Conservation (phyloP, 2,888 invertebrate species). For the Himalopsyche tibetana region DNA sequence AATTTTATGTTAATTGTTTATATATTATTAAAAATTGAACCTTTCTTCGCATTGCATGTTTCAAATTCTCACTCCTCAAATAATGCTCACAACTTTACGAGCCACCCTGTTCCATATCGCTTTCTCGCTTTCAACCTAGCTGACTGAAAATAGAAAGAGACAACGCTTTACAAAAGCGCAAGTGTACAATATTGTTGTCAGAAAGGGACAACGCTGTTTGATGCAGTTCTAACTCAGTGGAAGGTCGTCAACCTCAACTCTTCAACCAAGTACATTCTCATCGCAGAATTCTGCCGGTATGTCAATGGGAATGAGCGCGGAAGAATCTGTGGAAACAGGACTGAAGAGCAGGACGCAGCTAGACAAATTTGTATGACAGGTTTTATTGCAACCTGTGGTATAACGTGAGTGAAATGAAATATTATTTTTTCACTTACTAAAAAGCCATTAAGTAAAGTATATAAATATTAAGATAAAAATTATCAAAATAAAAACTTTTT, state of each 20-base stretch:
- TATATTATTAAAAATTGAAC: not conserved
- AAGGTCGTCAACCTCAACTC: conserved; percentile 26
- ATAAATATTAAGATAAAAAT: no score
- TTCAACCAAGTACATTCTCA: conserved; percentile 5
- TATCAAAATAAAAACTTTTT: no score
- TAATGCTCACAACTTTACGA: conserved; percentile 13
- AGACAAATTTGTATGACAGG: conserved; percentile 15
- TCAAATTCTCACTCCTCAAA: conserved; percentile 3
- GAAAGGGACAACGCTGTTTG: not conserved
- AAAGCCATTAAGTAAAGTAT: not conserved
- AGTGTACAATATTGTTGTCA: not conserved
- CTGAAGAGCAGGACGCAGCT: not conserved
- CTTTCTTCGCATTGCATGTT: not conserved
- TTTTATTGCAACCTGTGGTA: conserved; percentile 14
- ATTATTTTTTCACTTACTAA: conserved; percentile 5
- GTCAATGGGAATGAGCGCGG: not conserved
- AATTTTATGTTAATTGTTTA: no score
- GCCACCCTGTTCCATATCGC: not conserved
- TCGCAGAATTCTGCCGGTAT: not conserved
- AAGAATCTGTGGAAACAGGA: not conserved
- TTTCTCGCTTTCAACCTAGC: not conserved
- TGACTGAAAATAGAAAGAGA: not conserved
- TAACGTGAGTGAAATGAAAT: not conserved
- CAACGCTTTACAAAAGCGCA: not conserved
- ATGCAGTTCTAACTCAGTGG: not conserved